Percentiles rank a stretch among this genome's conserved stretches.
phyloP scores from a whole-genome alignment of 2,113 vertebrate species.

The Nicator chloris region DNA sequence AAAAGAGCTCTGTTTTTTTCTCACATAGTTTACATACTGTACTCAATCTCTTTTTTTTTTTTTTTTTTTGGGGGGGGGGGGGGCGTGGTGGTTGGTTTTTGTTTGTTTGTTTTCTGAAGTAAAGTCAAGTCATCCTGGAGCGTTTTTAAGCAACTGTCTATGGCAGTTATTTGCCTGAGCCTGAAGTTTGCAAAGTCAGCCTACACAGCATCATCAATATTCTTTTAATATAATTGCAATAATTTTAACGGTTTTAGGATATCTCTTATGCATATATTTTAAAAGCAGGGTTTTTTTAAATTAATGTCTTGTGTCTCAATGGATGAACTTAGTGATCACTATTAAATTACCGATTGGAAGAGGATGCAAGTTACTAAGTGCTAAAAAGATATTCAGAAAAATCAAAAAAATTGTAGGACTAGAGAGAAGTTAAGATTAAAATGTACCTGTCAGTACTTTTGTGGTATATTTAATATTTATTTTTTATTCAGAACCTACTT shows the following conservation, averaged over 20 bases:
- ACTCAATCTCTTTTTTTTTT: not conserved
- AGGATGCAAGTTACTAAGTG: not conserved
- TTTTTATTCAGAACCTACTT: slow-evolving; percentile 27
- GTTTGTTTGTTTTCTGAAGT: not conserved
- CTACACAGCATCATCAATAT: not conserved
- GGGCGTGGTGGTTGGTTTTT: not conserved
- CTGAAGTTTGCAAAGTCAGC: not conserved
- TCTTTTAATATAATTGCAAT: not conserved
- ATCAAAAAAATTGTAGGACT: slow-evolving; percentile 10
- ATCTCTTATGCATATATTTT: not conserved
- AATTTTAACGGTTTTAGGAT: not conserved
- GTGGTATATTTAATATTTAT: not conserved
- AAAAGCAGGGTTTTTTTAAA: not conserved
- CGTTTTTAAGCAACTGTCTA: not conserved
- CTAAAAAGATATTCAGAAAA: slow-evolving; percentile 57
- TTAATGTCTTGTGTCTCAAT: not conserved
- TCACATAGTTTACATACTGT: not conserved
- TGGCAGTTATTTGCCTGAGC: not conserved
- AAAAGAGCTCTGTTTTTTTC: not conserved
- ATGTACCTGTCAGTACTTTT: not conserved
- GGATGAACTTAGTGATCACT: not conserved
- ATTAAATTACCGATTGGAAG: not conserved
- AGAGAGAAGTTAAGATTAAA: slow-evolving; percentile 42
- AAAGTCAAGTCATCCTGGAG: not conserved
- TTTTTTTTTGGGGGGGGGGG: too few relatives aligned